Conservation (phyloP, 2,888 invertebrate genomes). For the Perizoma flavofasciatum region DNA sequence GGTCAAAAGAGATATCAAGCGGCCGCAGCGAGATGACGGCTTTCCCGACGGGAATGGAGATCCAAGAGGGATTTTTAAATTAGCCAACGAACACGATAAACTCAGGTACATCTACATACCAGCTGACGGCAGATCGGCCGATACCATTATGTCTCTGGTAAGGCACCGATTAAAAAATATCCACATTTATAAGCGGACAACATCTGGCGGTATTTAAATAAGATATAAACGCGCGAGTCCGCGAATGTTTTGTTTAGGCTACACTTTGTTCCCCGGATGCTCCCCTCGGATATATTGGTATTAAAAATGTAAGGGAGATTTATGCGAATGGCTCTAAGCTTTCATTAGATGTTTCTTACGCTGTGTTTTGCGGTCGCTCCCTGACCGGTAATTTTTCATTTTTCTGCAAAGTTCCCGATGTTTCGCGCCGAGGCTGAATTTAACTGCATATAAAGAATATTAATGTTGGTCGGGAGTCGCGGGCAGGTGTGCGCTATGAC, state of each 20-base stretch:
- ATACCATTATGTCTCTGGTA: slow-evolving; percentile 82
- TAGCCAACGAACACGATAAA: slow-evolving; percentile 77
- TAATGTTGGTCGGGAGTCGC: slow-evolving; percentile 66
- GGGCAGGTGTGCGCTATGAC: slow-evolving; percentile 78
- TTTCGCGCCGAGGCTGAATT: slow-evolving; percentile 71
- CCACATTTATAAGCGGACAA: slow-evolving; percentile 78
- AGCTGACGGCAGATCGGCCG: slow-evolving; percentile 81
- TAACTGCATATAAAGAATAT: slow-evolving; percentile 83
- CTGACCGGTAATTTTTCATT: slow-evolving; percentile 84
- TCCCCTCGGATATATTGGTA: slow-evolving; percentile 83
- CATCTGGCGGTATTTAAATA: slow-evolving; percentile 83
- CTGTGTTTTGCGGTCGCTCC: slow-evolving; percentile 80
- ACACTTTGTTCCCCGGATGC: slow-evolving; percentile 69
- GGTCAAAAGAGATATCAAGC: slow-evolving; percentile 80
- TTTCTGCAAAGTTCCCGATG: slow-evolving; percentile 77
- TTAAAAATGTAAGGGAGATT: slow-evolving; percentile 84
- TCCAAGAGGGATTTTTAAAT: slow-evolving; percentile 71
- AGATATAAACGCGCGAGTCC: slow-evolving; percentile 79
- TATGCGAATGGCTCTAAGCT: slow-evolving; percentile 84
- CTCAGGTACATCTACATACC: slow-evolving; percentile 76
- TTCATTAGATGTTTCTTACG: slow-evolving; percentile 83
- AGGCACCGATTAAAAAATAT: slow-evolving; percentile 81
- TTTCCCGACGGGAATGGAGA: slow-evolving; percentile 56
- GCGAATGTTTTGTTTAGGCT: slow-evolving; percentile 74
- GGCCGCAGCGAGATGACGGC: slow-evolving; percentile 62